Base-by-base conservation (phyloP, 1,140 invertebrate genomes). In the Lasioglossum baleicum region DNA sequence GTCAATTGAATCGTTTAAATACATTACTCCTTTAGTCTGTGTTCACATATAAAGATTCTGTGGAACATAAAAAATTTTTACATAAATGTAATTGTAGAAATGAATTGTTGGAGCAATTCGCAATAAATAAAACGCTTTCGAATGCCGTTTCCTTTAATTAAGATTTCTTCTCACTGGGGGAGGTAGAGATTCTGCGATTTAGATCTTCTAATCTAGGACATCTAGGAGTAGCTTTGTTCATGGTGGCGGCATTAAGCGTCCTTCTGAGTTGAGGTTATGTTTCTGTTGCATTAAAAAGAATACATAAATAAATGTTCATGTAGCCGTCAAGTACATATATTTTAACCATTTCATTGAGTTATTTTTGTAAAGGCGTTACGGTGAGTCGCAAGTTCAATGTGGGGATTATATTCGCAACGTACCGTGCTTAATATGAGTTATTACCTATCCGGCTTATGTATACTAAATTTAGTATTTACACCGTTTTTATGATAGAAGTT, bases 221-320 rank as follows among this genome's bases (percentile, higher is more conserved):
- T 26, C 26, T 26, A 1, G 6, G 13, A 20, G 26, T 66, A 6
- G 44, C 0, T 51, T 26, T 31, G 40, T 80, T 22, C 26, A 53
- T 75, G 78, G 72, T 75, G 78, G 78, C 78, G 78, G 78, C 7
- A 80, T 2, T 8, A 85, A 86, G 84, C 81, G 83, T 86, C 76
- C 40, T 65, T 53, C 10, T 44, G 35, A 31, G 13, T 73, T 69
- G 60, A 80, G 83, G 84, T 86, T 86, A 86, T 86, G 84, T 61
- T 85, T 48, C 20, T 84, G 65, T 53, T 20, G 63, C 48, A 65
- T 42, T 63, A 48, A 68, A 44, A 73, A 35, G 60, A 56, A 61
- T 58, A 85, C 44, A 67, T 64, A 83, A 83, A 77, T 83, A 83
- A 80, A 80, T 53, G 81, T 86, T 86, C 64, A 85, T 85, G 83